Percentiles rank a stretch among this genome's conserved stretches.
Conservation (phyloP, 2,888 invertebrate species). For the Cerceris ruficornis region DNA sequence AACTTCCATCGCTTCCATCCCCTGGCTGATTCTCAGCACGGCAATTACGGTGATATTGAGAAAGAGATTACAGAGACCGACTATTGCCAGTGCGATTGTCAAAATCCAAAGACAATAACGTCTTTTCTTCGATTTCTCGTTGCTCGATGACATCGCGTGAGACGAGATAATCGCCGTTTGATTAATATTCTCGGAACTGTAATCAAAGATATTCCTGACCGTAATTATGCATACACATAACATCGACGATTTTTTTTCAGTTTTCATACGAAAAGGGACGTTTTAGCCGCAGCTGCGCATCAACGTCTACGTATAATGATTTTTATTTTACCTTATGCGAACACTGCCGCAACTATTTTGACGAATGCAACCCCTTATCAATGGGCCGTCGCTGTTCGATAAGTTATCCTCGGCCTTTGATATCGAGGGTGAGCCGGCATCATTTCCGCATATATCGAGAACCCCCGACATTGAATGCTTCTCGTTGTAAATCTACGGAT, state of each 20-base stretch:
- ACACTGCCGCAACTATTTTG: slow-evolving; percentile 55
- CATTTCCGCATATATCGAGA: slow-evolving; percentile 66
- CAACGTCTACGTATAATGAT: background rate
- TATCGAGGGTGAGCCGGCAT: slow-evolving; percentile 75
- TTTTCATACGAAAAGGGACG: background rate
- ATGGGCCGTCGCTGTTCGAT: slow-evolving; percentile 78
- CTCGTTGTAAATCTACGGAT: slow-evolving; percentile 3
- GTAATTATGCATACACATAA: background rate
- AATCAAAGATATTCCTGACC: background rate
- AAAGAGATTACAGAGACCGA: slow-evolving; percentile 87
- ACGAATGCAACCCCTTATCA: slow-evolving; percentile 68
- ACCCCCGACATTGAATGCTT: slow-evolving; percentile 54
- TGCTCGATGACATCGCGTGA: slow-evolving; percentile 33
- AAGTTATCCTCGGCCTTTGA: slow-evolving; percentile 78
- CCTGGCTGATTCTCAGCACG: slow-evolving; percentile 90
- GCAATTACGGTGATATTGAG: slow-evolving; percentile 91
- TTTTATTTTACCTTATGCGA: slow-evolving; percentile 44
- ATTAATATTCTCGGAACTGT: slow-evolving; percentile 46
- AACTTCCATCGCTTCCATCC: slow-evolving; percentile 93
- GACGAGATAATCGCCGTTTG: slow-evolving; percentile 41
- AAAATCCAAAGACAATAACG: slow-evolving; percentile 87
- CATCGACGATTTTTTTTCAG: background rate
- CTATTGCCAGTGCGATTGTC: slow-evolving; percentile 88
- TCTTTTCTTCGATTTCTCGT: slow-evolving; percentile 69
- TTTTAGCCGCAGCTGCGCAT: background rate